phyloP scores from a whole-genome alignment of 2,113 vertebrate genomes.

The Menidia beryllina region DNA sequence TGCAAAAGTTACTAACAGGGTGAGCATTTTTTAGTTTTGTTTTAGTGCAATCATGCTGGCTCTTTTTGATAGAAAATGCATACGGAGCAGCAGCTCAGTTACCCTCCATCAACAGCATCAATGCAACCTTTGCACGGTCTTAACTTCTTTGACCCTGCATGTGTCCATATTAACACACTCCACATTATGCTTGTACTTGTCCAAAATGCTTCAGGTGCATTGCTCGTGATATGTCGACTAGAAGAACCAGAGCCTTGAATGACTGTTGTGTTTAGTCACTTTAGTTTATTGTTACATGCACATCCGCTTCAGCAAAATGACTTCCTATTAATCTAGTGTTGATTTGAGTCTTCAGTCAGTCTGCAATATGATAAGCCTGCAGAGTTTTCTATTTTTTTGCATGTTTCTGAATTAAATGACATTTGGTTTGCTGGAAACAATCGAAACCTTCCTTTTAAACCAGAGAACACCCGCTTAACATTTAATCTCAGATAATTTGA shows the following conservation, averaged over 20 bases:
- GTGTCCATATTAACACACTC: not conserved
- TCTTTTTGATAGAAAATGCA: not conserved
- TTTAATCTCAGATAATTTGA: constrained; percentile 20
- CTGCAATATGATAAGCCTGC: not conserved
- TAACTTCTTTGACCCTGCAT: not conserved
- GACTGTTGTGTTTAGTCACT: not conserved
- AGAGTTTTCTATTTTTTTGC: too few species aligned
- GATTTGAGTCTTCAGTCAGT: not conserved
- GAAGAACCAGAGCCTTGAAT: not conserved
- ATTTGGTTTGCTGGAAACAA: constrained; percentile 4
- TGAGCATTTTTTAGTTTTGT: not conserved
- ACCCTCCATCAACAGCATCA: too few species aligned
- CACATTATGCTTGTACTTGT: not conserved
- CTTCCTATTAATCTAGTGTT: constrained; percentile 7
- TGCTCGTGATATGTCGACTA: not conserved
- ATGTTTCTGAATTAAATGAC: not conserved
- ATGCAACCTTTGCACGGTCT: not conserved
- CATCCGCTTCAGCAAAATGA: constrained; percentile 22
- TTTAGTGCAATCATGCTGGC: not conserved
- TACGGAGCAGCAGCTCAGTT: too few species aligned
- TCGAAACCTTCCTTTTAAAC: constrained; percentile 14
- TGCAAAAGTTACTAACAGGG: not conserved
- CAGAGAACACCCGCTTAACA: constrained; percentile 23
- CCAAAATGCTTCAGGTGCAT: not conserved
- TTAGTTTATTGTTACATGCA: not conserved